Percentiles rank a stretch among this genome's conserved stretches.
Conservation (phyloP, 2,113 vertebrate genomes). For the Ranitomeya imitator region DNA sequence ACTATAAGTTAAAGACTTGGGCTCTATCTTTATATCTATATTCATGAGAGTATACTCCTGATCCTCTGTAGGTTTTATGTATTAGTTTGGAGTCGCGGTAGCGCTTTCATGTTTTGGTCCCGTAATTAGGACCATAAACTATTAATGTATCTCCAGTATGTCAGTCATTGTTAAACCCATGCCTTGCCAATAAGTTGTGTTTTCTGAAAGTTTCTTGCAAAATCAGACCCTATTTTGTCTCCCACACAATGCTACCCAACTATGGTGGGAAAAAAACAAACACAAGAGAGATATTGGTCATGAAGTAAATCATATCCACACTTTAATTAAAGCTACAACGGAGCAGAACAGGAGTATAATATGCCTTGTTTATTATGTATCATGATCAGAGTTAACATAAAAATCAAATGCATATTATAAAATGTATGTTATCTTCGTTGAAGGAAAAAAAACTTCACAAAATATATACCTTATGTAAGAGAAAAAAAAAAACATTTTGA, state of each 20-base stretch:
- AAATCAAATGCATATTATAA: conserved; percentile 72
- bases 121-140: too few relatives aligned
- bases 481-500: conserved; percentile 64
- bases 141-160: too few relatives aligned
- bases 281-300: background rate
- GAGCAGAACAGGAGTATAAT: conserved; percentile 2
- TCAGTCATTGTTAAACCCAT: too few relatives aligned
- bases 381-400: conserved; percentile 75
- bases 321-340: background rate
- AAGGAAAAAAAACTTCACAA: conserved; percentile 73
- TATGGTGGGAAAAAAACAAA: background rate
- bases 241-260: background rate
- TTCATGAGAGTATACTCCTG: too few relatives aligned
- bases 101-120: too few relatives aligned
- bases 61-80: too few relatives aligned
- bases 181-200: too few relatives aligned
- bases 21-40: too few relatives aligned
- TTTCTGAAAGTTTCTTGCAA: background rate
- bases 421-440: conserved; percentile 71
- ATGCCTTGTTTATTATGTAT: conserved; percentile 74
- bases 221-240: background rate
- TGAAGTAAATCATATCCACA: background rate
- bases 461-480: conserved; percentile 68
- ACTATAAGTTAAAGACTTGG: too few relatives aligned
- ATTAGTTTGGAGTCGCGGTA: too few relatives aligned